phyloP scores from a whole-genome alignment of 2,113 vertebrate species.

The Manacus vitellinus region DNA sequence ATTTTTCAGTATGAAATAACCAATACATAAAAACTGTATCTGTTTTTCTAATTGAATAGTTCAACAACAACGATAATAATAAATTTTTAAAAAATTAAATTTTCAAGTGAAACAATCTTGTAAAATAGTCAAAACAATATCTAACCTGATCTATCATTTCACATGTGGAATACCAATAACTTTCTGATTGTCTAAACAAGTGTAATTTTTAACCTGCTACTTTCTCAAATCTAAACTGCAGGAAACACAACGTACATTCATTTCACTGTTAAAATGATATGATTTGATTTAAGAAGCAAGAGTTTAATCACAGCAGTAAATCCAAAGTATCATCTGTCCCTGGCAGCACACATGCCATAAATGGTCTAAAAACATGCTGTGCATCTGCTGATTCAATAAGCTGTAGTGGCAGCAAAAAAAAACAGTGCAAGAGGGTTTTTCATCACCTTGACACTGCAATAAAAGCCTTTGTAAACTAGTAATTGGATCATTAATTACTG shows the following conservation, averaged over 20 bases:
- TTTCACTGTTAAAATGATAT: slow-evolving; percentile 42
- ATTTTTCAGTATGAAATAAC: background rate
- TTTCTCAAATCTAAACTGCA: slow-evolving; percentile 44
- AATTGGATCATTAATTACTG: slow-evolving; percentile 90
- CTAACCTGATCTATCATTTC: background rate
- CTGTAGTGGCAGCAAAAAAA: slow-evolving; percentile 55
- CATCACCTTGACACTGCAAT: slow-evolving; percentile 86
- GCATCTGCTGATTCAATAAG: slow-evolving; percentile 80
- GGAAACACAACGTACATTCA: slow-evolving; percentile 39
- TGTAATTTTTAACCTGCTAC: background rate
- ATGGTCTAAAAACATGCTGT: background rate
- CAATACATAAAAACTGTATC: background rate
- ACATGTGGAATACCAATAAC: background rate
- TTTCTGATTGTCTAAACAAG: background rate
- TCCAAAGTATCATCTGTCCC: slow-evolving; percentile 71
- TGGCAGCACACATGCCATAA: background rate
- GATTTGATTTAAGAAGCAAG: slow-evolving; percentile 54
- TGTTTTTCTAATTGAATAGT: background rate
- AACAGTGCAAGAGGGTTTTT: slow-evolving; percentile 69
- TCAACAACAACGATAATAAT: background rate
- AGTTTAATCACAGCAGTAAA: slow-evolving; percentile 72
- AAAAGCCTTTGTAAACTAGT: slow-evolving; percentile 86
- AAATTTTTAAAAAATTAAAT: background rate
- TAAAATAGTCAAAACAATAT: background rate
- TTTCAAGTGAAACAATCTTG: background rate